Evolutionary conservation across 2,113 vertebrate species (phyloP).

Genomic region (Hypanus sabinus): DNA sequence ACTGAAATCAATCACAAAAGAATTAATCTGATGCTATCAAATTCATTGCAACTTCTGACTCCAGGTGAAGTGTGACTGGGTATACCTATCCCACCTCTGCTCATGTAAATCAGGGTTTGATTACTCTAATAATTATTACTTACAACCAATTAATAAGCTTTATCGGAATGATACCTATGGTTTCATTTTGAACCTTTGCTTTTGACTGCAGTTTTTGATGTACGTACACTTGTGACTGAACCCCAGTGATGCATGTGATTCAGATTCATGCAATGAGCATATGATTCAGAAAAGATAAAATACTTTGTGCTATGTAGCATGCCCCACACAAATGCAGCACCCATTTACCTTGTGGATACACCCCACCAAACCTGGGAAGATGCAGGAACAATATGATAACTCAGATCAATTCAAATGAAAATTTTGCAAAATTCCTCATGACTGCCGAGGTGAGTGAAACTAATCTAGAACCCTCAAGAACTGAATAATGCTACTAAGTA

Average conservation of each 20-base stretch:
- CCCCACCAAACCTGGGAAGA: too few relatives aligned
- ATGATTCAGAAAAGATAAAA: too few relatives aligned
- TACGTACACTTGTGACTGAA: not conserved
- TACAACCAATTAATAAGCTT: not conserved
- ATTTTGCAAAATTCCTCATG: too few relatives aligned
- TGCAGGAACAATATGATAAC: too few relatives aligned
- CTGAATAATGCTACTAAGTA: not conserved
- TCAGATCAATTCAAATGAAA: too few relatives aligned
- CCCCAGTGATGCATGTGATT: not conserved
- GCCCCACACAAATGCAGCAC: not conserved
- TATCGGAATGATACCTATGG: not conserved
- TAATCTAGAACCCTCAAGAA: not conserved
- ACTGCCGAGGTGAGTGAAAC: not conserved
- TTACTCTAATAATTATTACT: not conserved
- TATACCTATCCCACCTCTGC: not conserved
- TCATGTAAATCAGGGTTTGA: not conserved
- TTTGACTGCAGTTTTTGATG: not conserved
- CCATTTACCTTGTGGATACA: not conserved
- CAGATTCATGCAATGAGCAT: not conserved
- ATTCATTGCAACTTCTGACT: not conserved
- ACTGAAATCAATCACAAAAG: not conserved
- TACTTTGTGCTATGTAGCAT: not conserved
- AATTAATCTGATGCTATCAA: not conserved
- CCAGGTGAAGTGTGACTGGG: not conserved
- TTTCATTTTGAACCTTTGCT: not conserved